Percentiles rank a stretch among this genome's conserved stretches.
Conservation (phyloP, 2,888 invertebrate genomes). For the Cheilosia vernalis region DNA sequence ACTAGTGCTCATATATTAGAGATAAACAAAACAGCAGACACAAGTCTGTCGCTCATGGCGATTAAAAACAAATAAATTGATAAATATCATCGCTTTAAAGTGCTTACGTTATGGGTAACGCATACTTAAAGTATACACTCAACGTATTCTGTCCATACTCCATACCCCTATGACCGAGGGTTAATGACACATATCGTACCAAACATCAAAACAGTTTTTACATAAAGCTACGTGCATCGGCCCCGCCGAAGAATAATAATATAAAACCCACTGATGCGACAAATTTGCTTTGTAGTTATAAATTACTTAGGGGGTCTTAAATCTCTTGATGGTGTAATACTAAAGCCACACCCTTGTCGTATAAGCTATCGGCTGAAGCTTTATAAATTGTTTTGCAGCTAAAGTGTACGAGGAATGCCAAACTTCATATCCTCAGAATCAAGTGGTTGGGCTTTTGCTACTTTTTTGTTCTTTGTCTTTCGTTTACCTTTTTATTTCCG, state of each 20-base stretch:
- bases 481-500: not conserved
- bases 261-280: no score
- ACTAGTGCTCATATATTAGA: no score
- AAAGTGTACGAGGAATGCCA: not conserved
- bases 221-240: constrained; percentile 11
- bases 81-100: no score
- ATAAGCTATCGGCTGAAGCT: not conserved
- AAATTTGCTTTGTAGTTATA: no score
- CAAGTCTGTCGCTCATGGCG: no score
- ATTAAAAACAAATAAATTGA: no score
- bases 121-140: no score
- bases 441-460: not conserved
- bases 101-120: no score
- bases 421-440: not conserved
- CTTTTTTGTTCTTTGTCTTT: not conserved
- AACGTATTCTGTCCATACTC: no score
- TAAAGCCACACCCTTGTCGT: constrained; percentile 13
- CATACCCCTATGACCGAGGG: not conserved
- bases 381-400: not conserved
- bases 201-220: constrained; percentile 3
- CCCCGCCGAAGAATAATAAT: no score
- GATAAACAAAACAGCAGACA: no score
- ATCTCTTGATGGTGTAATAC: not conserved
- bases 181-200: constrained; percentile 31
- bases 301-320: no score